phyloP scores from a whole-genome alignment of 2,888 invertebrate species.

The Lamellibrachia satsuma region DNA sequence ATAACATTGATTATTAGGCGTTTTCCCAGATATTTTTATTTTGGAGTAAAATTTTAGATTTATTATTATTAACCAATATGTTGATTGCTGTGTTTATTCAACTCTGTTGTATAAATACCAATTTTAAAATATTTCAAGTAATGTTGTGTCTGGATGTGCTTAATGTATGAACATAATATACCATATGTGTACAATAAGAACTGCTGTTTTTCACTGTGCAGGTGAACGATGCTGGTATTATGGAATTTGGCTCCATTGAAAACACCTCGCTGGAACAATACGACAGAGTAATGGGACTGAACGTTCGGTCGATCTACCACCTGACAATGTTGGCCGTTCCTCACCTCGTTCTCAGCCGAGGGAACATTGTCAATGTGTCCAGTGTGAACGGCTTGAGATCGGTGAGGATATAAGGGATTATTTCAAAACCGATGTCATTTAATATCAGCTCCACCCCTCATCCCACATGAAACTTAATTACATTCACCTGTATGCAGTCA shows the following conservation, averaged over 20 bases:
- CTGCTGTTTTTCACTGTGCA: constrained; percentile 35
- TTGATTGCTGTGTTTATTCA: neutral
- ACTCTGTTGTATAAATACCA: neutral
- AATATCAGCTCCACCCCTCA: neutral
- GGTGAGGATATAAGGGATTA: constrained; percentile 53
- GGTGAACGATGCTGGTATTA: constrained; percentile 84
- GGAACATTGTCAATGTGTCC: constrained; percentile 83
- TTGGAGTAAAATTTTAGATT: neutral
- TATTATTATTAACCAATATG: neutral
- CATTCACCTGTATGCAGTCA: no score
- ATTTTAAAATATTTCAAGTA: no score
- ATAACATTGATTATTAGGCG: neutral
- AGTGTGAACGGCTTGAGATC: constrained; percentile 91
- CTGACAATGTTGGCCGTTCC: constrained; percentile 89
- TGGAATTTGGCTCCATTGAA: constrained; percentile 85
- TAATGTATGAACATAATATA: neutral
- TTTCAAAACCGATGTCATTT: neutral
- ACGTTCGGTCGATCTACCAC: constrained; percentile 73
- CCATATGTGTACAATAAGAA: neutral
- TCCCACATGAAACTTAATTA: neutral
- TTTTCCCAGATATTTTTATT: no score
- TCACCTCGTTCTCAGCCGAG: constrained; percentile 74
- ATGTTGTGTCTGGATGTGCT: no score
- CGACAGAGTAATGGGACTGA: constrained; percentile 88
- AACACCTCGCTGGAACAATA: constrained; percentile 85